Conservation (phyloP, 1,140 invertebrate species). For the Solenopsis invicta region DNA sequence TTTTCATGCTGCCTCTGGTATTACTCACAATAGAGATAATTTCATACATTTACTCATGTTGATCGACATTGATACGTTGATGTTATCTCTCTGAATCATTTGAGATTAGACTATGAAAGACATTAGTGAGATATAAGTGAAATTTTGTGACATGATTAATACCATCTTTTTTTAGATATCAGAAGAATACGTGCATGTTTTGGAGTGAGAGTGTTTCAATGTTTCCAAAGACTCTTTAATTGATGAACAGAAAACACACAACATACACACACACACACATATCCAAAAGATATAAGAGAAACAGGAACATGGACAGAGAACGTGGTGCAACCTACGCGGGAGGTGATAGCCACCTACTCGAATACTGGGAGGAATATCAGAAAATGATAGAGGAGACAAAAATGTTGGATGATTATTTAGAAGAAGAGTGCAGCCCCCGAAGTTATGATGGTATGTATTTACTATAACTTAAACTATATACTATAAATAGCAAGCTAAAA, state of each 20-base stretch:
- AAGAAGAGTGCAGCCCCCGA: conserved; percentile 85
- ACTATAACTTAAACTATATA: not conserved
- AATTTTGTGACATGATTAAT: conserved; percentile 36
- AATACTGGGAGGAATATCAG: conserved; percentile 87
- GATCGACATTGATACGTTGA: not conserved
- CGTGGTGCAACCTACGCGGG: conserved; percentile 80
- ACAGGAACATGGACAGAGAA: conserved; percentile 81
- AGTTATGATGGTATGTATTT: conserved; percentile 83
- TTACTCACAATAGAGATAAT: conserved; percentile 33
- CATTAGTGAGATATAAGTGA: not conserved
- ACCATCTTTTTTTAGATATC: conserved; percentile 41
- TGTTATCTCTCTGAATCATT: conserved; percentile 47
- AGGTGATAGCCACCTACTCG: conserved; percentile 84
- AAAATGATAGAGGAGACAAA: conserved; percentile 87
- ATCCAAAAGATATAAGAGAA: conserved; percentile 17
- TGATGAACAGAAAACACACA: not conserved
- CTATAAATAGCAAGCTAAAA: not conserved
- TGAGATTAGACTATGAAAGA: conserved; percentile 28
- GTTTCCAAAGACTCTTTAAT: conserved; percentile 11
- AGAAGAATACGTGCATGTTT: not conserved
- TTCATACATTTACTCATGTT: conserved; percentile 7
- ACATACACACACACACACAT: too few relatives aligned
- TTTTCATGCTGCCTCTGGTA: not conserved
- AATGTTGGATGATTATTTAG: conserved; percentile 86
- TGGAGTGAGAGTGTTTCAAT: not conserved